phyloP scores from a whole-genome alignment of 2,113 vertebrate genomes.

The Junco hyemalis region DNA sequence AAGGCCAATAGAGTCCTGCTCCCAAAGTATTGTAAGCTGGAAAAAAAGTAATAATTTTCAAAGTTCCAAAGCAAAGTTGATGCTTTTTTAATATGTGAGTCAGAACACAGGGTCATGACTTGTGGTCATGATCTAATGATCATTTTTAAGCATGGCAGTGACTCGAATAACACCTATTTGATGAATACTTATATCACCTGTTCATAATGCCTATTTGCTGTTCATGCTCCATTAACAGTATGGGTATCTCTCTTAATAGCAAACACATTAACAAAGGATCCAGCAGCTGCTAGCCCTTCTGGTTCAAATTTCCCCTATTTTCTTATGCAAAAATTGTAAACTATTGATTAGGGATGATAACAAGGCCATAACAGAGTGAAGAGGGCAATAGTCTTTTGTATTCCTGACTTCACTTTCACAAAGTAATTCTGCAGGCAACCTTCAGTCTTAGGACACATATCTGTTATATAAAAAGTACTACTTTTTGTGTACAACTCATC shows the following conservation, averaged over 20 bases:
- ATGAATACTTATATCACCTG: neutral
- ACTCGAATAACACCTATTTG: neutral
- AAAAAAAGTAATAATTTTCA: neutral
- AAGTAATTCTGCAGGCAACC: neutral
- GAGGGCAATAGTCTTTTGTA: neutral
- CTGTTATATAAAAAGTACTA: neutral
- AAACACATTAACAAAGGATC: conserved; percentile 4
- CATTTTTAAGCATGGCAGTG: neutral
- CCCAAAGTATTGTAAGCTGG: neutral
- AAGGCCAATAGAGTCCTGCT: neutral
- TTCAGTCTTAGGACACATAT: neutral
- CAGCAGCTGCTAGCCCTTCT: neutral
- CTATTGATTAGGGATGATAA: neutral
- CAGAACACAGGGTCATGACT: neutral
- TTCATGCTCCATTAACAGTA: neutral
- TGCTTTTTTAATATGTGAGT: neutral
- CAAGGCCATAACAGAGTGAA: neutral
- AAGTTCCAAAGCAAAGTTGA: neutral
- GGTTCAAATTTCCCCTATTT: neutral
- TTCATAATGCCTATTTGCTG: neutral
- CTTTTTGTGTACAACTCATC: conserved; percentile 35
- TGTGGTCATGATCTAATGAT: neutral
- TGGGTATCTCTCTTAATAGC: neutral
- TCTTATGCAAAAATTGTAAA: neutral
- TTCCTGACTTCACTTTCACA: conserved; percentile 7